Evolutionary conservation across 2,797 vertebrate genomes (phyloP).

Genomic region (Cyclopterus lumpus): DNA sequence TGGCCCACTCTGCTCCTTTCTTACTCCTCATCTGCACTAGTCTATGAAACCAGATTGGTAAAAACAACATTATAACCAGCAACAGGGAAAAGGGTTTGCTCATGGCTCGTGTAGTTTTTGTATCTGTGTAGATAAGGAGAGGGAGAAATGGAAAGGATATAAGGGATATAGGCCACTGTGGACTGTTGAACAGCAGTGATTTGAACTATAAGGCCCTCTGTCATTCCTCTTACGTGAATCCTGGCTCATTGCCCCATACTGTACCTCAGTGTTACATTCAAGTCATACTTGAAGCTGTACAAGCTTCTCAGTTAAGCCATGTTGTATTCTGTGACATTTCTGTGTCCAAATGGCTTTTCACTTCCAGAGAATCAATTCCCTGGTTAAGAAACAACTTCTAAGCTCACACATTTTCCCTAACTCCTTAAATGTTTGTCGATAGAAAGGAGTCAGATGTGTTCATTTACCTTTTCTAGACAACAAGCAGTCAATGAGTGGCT

Average conservation of each 20-base stretch:
- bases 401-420: slow-evolving; percentile 42
- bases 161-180: slow-evolving; percentile 73
- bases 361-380: slow-evolving; percentile 68
- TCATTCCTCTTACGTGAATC: slow-evolving; percentile 78
- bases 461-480: slow-evolving; percentile 36
- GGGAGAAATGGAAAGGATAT: slow-evolving; percentile 67
- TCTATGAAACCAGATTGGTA: slow-evolving; percentile 41
- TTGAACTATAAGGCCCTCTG: slow-evolving; percentile 68
- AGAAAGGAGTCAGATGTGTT: slow-evolving; percentile 38
- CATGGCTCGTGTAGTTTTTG: slow-evolving; percentile 33
- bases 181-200: slow-evolving; percentile 68
- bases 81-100: slow-evolving; percentile 22
- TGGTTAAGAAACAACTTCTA: slow-evolving; percentile 68
- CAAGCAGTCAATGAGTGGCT: slow-evolving; percentile 55
- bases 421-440: slow-evolving; percentile 58
- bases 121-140: slow-evolving; percentile 74
- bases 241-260: slow-evolving; percentile 79
- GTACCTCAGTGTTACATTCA: slow-evolving; percentile 74
- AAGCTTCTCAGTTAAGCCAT: slow-evolving; percentile 56
- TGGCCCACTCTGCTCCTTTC: slow-evolving; percentile 77
- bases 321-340: slow-evolving; percentile 52
- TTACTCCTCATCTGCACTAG: slow-evolving; percentile 77
- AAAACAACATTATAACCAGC: slow-evolving; percentile 45
- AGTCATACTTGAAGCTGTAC: slow-evolving; percentile 57
- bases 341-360: slow-evolving; percentile 66